Evolutionary conservation across 2,888 invertebrate genomes (phyloP), one percentile per base, ranked within the genome.

Genomic region (Drosophila mercatorum): DNA sequence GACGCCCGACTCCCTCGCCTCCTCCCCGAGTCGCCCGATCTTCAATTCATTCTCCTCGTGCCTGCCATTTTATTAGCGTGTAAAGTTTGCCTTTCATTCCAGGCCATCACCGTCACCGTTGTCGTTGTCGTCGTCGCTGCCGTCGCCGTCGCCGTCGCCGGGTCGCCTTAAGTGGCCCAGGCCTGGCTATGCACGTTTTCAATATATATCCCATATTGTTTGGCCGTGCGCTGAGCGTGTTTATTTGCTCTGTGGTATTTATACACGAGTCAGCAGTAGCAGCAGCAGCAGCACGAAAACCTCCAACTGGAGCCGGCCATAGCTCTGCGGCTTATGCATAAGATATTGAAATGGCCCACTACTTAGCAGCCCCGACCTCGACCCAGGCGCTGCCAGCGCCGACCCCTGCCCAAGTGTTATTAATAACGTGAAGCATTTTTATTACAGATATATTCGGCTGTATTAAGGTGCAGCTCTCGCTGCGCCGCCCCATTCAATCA

Each of bases 171-270:
- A 86, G 83, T 86, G 87, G 78, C 75, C 51, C 68, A 57, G 70
- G 51, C 49, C 59, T 75, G 62, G 61, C 72, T 47, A 78, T 84
- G 84, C 84, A 87, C 84, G 88, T 85, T 85, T 85, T 85, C 84
- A 85, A 85, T 85, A 85, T 86, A 81, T 81, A 84, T 85, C 84
- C 87, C 84, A 85, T 85, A 85, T 85, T 85, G 84, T 85, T 85
- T 78, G 84, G 82, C 75, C 84, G 80, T 84, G 84, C 75, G 72
- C 75, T 31, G 81, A 80, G 84, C 87, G 84, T 84, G 84, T 87
- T 85, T 85, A 85, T 85, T 85, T 85, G 80, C 80, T 71, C 72
- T 72, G 74, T 80, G 84, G 88, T 84, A 87, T 82, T 85, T 87
- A 84, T 78, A 69, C 74, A 78, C 68, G 74, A 75, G 49, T 64